Evolutionary conservation across 2,888 invertebrate species (phyloP), one percentile per base, ranked within the genome.

Genomic region (Tenthredo distinguenda): DNA sequence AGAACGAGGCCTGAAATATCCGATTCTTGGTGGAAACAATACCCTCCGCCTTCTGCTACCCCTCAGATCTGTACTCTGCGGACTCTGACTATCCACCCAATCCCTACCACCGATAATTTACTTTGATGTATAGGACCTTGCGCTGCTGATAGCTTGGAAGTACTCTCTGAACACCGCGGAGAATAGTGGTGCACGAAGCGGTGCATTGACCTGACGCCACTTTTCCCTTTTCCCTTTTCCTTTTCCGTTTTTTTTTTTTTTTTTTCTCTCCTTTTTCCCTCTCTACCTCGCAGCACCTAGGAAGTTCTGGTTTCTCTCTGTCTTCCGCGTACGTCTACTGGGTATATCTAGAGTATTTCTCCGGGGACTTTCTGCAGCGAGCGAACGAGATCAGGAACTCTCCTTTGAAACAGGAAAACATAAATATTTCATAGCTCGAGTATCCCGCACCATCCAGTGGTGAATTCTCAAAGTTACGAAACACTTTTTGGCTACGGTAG

Each of bases 341-440:
- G 12, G 84, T 85, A 86, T 88, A 86, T 87, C 88, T 90, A 40
- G 7, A n/a, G 81, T 91, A 91, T 91, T 91, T 91, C 91, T 91
- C 91, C 83, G 84, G 90, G 87, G 91, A 89, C 86, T 87, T 86
- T 89, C 55, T 74, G 50, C 55, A 62, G 72, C 71, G 37, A 34
- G 50, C 50, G 81, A 81, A 81, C 85, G 86, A 85, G 88, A 89
- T 88, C 84, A 47, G 82, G 83, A 87, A 72, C 82, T 86, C 77
- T 87, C 85, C 86, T 85, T 81, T 86, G 86, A 87, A 88, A 87
- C 89, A 87, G 87, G 88, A 89, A 88, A 88, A 87, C 89, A 91
- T 91, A 91, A 92, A 92, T 92, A 91, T 91, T 92, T 91, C 90
- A 91, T 90, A 88, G 88, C 87, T 84, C 79, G 82, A 86, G 83